Evolutionary conservation across 1,140 invertebrate species (phyloP).

Genomic region (Caenorhabditis brenneri): DNA sequence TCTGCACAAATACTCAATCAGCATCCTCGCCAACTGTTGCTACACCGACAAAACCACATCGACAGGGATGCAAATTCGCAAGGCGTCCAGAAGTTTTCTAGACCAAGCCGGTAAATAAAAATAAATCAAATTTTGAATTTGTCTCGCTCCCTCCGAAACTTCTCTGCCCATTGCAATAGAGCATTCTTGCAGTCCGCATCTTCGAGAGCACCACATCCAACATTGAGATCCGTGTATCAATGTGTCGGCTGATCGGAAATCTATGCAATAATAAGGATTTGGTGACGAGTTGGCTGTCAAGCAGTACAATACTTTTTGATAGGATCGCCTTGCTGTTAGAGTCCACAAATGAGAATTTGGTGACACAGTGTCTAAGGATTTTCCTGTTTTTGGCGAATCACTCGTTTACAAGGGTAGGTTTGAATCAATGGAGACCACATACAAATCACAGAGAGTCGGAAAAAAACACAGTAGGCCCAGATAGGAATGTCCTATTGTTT

Average conservation of each 20-base stretch:
- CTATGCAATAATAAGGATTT: constrained; percentile 6
- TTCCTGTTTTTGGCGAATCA: neutral
- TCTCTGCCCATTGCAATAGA: too few species aligned
- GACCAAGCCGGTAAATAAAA: neutral
- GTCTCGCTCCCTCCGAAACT: neutral
- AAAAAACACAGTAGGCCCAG: too few species aligned
- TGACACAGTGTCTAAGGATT: neutral
- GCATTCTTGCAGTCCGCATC: neutral
- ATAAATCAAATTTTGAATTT: neutral
- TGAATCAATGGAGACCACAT: too few species aligned
- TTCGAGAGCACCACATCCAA: constrained; percentile 17
- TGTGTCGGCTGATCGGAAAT: constrained; percentile 6
- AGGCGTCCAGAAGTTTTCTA: neutral
- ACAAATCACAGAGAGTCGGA: too few species aligned
- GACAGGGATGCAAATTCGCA: neutral
- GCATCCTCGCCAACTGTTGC: constrained; percentile 5
- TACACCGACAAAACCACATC: constrained; percentile 12
- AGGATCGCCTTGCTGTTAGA: constrained; percentile 3
- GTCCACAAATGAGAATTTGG: neutral
- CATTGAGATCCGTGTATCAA: neutral
- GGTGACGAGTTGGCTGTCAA: constrained; percentile 11
- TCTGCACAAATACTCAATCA: neutral
- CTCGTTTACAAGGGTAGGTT: constrained; percentile 11
- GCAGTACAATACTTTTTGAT: constrained; percentile 19
- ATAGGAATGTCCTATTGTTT: too few species aligned